Evolutionary conservation across 1,140 invertebrate species (phyloP).

Genomic region (Drosophila tristis): DNA sequence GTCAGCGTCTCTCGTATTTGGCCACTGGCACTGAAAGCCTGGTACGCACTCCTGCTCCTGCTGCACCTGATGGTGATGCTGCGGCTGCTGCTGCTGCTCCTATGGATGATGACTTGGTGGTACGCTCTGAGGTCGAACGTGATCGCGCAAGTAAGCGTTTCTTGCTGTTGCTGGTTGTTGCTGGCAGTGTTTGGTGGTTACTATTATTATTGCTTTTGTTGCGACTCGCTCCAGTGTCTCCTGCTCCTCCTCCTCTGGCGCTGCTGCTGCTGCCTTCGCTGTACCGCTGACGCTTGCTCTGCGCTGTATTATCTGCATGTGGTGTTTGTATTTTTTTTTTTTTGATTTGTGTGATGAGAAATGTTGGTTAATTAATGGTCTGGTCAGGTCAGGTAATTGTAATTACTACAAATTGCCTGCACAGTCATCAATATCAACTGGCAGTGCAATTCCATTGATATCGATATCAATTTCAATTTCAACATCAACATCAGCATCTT

Average conservation of each 20-base stretch:
- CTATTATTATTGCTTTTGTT: slow-evolving; percentile 79
- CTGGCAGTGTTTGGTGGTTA: slow-evolving; percentile 76
- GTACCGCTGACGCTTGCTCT: slow-evolving; percentile 61
- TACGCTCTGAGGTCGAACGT: neutral
- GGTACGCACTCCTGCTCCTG: slow-evolving; percentile 59
- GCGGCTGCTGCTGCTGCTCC: slow-evolving; percentile 7
- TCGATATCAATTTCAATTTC: slow-evolving; percentile 26
- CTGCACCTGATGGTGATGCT: neutral
- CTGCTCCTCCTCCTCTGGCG: slow-evolving; percentile 23
- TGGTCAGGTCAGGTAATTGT: neutral
- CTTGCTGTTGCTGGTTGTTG: slow-evolving; percentile 49
- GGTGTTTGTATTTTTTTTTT: too few relatives aligned
- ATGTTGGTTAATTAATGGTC: slow-evolving; percentile 23
- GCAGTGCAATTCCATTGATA: slow-evolving; percentile 48
- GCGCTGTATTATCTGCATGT: slow-evolving; percentile 44
- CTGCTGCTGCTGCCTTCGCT: slow-evolving; percentile 52
- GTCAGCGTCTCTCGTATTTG: slow-evolving; percentile 77
- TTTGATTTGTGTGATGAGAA: slow-evolving; percentile 5
- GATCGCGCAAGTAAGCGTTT: slow-evolving; percentile 35
- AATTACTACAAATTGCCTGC: slow-evolving; percentile 42
- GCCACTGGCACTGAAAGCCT: slow-evolving; percentile 71
- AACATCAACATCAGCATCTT: slow-evolving; percentile 40
- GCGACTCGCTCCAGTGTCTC: slow-evolving; percentile 43
- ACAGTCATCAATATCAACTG: slow-evolving; percentile 57
- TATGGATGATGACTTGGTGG: too few relatives aligned